Conservation (phyloP, 2,888 invertebrate species). For the Chrysolina americana region DNA sequence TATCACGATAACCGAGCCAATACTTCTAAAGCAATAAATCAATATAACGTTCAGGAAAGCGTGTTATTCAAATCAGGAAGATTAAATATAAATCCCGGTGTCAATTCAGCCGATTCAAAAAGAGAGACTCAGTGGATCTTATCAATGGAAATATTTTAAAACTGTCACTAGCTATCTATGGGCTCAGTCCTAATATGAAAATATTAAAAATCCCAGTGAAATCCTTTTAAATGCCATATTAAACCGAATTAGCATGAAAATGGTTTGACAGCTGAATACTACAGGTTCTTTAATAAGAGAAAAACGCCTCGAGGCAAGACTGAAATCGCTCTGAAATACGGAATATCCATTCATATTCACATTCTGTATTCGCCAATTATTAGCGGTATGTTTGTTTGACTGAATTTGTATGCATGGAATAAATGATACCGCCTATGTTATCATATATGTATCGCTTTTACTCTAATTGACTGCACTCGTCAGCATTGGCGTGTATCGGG, state of each 20-base stretch:
- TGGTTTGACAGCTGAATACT: conserved; percentile 69
- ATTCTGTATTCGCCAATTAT: conserved; percentile 65
- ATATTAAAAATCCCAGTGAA: conserved; percentile 68
- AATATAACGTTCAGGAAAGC: conserved; percentile 12
- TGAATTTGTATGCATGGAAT: conserved; percentile 70
- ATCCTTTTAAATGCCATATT: conserved; percentile 68
- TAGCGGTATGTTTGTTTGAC: conserved; percentile 68
- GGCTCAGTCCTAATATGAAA: conserved; percentile 64
- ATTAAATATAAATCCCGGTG: conserved; percentile 60
- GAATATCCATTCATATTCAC: conserved; percentile 55
- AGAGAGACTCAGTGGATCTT: conserved; percentile 55
- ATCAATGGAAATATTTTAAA: conserved; percentile 63
- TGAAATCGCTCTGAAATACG: conserved; percentile 59
- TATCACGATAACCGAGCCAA: neutral
- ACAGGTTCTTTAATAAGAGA: conserved; percentile 60
- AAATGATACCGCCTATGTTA: conserved; percentile 65
- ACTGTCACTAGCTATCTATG: conserved; percentile 57
- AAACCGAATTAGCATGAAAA: conserved; percentile 69
- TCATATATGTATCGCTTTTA: conserved; percentile 62
- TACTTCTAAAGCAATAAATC: conserved; percentile 19
- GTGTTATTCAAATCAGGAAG: conserved; percentile 40
- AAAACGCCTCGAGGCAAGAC: conserved; percentile 57
- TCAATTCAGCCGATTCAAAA: conserved; percentile 54
- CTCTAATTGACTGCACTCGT: conserved; percentile 63
- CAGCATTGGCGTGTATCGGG: conserved; percentile 41